Conservation (phyloP, 2,113 vertebrate genomes). For the Notothenia coriiceps region DNA sequence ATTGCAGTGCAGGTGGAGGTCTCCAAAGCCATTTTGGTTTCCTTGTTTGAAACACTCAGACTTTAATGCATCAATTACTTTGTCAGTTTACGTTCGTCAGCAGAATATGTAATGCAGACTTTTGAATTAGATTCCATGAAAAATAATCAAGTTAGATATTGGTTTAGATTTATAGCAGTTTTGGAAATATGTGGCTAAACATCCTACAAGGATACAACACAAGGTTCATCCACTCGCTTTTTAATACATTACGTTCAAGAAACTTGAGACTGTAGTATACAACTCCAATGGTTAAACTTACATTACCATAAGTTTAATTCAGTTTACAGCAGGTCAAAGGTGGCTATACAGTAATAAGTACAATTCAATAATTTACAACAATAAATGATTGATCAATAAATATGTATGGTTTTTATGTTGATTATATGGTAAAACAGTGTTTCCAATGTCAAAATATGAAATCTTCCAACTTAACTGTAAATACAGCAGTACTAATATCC, state of each 20-base stretch:
- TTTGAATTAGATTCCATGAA: background rate
- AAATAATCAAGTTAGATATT: background rate
- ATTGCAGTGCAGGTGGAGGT: constrained; percentile 7
- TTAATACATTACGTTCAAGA: background rate
- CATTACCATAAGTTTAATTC: background rate
- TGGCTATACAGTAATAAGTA: background rate
- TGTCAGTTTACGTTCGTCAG: background rate
- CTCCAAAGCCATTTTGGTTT: constrained; percentile 16
- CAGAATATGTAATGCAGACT: background rate
- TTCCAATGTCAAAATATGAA: no score
- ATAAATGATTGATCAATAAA: background rate
- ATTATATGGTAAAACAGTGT: no score
- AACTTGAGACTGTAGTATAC: background rate
- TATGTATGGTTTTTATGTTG: no score
- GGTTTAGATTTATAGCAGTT: background rate
- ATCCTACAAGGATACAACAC: background rate
- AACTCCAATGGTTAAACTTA: background rate
- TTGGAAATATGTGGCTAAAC: constrained; percentile 4
- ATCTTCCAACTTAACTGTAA: no score
- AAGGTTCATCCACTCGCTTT: background rate
- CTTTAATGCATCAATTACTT: constrained; percentile 27
- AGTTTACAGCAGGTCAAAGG: background rate
- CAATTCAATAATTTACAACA: background rate
- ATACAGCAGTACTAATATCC: no score
- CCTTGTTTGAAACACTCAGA: constrained; percentile 18